These are phyloP conservation scores for Heptranchias perlo DNA, from an alignment of 2,113 vertebrate species.

Conservation along the genomic window DNA sequence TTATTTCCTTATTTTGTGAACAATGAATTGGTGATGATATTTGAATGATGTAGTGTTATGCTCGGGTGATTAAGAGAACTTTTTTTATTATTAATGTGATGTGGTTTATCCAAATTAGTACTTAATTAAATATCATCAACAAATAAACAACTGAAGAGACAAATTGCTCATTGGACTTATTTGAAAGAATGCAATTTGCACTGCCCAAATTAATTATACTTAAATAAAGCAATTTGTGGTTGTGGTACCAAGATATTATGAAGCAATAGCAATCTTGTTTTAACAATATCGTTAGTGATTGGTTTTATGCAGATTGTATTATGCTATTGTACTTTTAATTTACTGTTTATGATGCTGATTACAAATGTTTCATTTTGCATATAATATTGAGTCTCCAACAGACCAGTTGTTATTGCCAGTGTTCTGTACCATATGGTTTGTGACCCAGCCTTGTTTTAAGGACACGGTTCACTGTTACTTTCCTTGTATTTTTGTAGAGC, in stretches of 20 bases:
- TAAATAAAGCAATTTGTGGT: neutral
- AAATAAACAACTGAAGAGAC: neutral
- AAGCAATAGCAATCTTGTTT: conserved; percentile 14
- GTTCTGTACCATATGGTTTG: neutral
- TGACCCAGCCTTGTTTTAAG: neutral
- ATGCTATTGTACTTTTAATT: neutral
- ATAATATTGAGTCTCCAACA: neutral
- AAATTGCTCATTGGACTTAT: neutral
- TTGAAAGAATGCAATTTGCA: neutral
- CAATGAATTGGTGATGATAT: neutral
- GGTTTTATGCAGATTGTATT: neutral
- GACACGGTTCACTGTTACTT: neutral
- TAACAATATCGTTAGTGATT: neutral
- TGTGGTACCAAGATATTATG: neutral
- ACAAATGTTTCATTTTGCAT: neutral
- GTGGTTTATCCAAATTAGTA: neutral
- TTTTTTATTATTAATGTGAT: neutral
- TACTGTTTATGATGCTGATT: neutral
- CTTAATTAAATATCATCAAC: neutral
- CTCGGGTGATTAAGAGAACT: neutral
- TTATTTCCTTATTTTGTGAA: neutral
- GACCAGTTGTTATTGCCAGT: neutral
- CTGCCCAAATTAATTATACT: neutral
- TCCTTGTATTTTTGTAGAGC: neutral
- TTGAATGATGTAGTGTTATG: neutral